Base-by-base conservation (phyloP, 2,888 invertebrate species). In the Chamaedrilus cognettii region DNA sequence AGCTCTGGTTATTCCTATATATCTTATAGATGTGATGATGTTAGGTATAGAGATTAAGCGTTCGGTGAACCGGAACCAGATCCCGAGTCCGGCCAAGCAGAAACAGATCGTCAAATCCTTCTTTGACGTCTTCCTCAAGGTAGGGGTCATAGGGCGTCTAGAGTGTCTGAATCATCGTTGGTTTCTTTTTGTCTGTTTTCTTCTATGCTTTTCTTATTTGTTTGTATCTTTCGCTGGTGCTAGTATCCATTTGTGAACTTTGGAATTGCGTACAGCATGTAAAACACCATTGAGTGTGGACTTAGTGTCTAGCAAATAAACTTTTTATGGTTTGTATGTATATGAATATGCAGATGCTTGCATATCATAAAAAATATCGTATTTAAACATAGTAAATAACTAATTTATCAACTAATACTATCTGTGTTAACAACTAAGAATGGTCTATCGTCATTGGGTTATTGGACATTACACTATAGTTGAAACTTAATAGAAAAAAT, bases 21-120 rank as follows among this genome's bases (percentile, higher is more conserved):
- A 30, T 50, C 52, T 60, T 61, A 23, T 65, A 62, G 19, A 52
- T n/a, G n/a, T n/a, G n/a, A n/a, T n/a, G n/a, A n/a, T n/a, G n/a
- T n/a, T n/a, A 73, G 74, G 71, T 51, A 33, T 74, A 31, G 73
- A 74, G 56, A 68, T 74, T 60, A 68, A 69, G 50, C 60, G 72
- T 28, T 57, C 70, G 0, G 55, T 65, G 19, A 66, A 69, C 28
- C 31, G 70, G 19, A 42, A 34, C n/a, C 57, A 63, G 3, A 49
- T 67, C 3, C 74, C 74, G 2, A 70, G 73, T 56, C 32, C 67
- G 11, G 56, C 64, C 4, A 72, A 72, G 50, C 73, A 74, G 56
- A 74, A 72, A 32, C 67, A 66, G 15, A 67, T 74, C 64, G 49
- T 75, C 11, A 68, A 61, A 34, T 68, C 60, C n/a, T 74, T 74